Conservation (phyloP, 2,113 vertebrate species). For the Oxyura jamaicensis region DNA sequence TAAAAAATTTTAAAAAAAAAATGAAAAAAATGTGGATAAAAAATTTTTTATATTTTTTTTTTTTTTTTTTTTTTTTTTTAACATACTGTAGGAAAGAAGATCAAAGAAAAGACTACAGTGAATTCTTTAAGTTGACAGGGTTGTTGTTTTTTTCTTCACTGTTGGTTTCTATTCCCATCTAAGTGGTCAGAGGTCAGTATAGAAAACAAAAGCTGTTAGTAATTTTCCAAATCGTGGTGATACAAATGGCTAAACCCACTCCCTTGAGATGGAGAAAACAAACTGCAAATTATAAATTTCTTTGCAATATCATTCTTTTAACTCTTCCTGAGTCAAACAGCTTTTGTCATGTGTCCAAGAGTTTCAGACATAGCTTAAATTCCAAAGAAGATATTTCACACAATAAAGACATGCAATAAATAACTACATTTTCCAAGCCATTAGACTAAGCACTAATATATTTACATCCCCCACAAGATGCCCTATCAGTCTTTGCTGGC, state of each 20-base stretch:
- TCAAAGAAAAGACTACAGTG: neutral
- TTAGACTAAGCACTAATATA: neutral
- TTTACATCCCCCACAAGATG: neutral
- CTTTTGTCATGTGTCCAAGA: neutral
- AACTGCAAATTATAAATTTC: neutral
- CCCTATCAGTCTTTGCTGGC: neutral
- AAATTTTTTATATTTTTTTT: too few species aligned
- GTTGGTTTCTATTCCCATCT: neutral
- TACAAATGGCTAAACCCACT: neutral
- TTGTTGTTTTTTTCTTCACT: neutral
- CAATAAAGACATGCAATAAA: neutral
- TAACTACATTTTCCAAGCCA: neutral
- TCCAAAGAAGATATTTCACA: neutral
- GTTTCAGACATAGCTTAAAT: neutral
- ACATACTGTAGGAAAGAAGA: neutral
- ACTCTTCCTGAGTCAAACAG: neutral
- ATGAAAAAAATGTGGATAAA: too few species aligned
- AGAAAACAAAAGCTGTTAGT: neutral
- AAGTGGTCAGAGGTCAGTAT: neutral
- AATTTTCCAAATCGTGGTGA: neutral
- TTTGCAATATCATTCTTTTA: neutral
- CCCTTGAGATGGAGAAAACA: neutral
- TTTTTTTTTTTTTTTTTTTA: neutral
- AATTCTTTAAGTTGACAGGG: neutral
- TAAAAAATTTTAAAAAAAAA: too few species aligned